These are phyloP conservation scores for Zaprionus lachaisei DNA, from an alignment of 1,140 invertebrate species.

Conservation along the genomic window DNA sequence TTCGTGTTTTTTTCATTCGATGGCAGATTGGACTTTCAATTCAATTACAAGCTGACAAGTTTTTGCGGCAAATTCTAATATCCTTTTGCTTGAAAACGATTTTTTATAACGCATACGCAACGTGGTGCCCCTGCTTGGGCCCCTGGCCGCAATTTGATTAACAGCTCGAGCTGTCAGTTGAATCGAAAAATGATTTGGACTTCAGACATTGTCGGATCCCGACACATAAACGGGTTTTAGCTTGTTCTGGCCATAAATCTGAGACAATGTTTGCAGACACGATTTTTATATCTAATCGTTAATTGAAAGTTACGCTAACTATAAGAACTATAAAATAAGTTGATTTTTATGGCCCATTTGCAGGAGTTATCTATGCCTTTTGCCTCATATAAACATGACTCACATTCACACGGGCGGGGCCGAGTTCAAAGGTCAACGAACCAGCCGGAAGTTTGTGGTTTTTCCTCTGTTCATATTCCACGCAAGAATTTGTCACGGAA, in stretches of 20 bases:
- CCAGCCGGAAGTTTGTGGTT: conserved; percentile 29
- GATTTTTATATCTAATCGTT: conserved; percentile 5
- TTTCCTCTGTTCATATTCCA: conserved; percentile 16
- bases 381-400: conserved; percentile 13
- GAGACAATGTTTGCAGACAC: neutral
- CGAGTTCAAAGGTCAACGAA: conserved; percentile 58
- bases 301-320: conserved; percentile 1
- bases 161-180: conserved; percentile 39
- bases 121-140: conserved; percentile 20
- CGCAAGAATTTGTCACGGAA: conserved; percentile 54
- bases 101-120: conserved; percentile 44
- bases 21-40: conserved; percentile 47
- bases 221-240: no score
- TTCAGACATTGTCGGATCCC: neutral
- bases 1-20: conserved; percentile 12
- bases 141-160: conserved; percentile 61
- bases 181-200: conserved; percentile 5
- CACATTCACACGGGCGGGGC: conserved; percentile 20
- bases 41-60: conserved; percentile 62
- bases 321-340: neutral
- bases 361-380: neutral
- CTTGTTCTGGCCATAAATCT: neutral
- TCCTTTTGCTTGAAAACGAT: conserved; percentile 13
- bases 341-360: conserved; percentile 4
- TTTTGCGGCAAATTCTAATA: conserved; percentile 44